Base-by-base conservation (phyloP, 2,113 vertebrate genomes). In the Geothlypis trichas region DNA sequence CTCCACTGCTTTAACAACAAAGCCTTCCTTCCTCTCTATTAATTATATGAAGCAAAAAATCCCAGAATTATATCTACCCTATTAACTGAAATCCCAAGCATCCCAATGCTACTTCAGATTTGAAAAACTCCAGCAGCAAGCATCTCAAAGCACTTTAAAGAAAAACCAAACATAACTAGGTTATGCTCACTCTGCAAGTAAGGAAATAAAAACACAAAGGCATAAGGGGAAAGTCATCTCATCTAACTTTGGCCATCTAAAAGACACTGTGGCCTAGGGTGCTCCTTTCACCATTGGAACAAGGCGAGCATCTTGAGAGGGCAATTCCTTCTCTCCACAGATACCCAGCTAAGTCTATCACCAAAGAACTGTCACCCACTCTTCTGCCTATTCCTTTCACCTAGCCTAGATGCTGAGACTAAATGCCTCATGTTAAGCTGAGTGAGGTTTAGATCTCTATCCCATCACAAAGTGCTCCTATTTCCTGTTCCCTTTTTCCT, bases 81-180 rank as follows among this genome's bases (percentile, higher is more conserved):
- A 77, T 92, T 92, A 96, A 91, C 12, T 73, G 62, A 66, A 88
- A 66, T 88, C 87, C 65, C 84, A 96, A 90, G 82, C 31, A 30
- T 59, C 28, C 37, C 37, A 39, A 68, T 46, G 73, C 87, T 79
- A 44, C 41, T 96, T 76, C 65, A 57, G 13, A 63, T 80, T 86
- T 94, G 47, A 1, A 1, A 59, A 93, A 77, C 30, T 63, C 44
- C 15, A 72, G 23, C 58, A 84, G 30, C 30, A 73, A 44, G 31
- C 71, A 83, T 37, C 57, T 59, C 67, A 57, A 81, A 90, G 27
- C 13, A 59, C 13, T 62, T 41, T 59, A 66, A 89, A 87, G 46
- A 55, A 82, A 79, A 89, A 58, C 6, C 42, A 74, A 91, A 77
- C 0, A 71, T 55, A 79, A 73, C 21, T 47, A 72, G 18, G 42